Base-by-base conservation (phyloP, 2,888 invertebrate genomes). In the Acanthococcus lagerstroemiae region DNA sequence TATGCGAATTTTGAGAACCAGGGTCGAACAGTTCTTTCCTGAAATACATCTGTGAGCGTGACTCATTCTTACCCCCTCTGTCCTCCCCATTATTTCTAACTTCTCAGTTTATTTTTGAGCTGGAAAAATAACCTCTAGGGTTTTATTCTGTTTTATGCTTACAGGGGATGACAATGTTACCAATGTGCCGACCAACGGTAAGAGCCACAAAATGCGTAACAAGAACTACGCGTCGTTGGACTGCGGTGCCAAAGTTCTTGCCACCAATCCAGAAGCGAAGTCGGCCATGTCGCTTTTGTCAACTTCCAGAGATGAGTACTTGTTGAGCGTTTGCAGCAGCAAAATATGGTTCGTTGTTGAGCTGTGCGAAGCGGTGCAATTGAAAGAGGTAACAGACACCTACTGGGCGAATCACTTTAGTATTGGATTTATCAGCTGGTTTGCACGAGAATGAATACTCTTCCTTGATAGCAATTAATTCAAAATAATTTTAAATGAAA, bases 181-280 rank as follows among this genome's bases (percentile, higher is more conserved):
- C 4, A 66, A 66, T 19, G 37, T 57, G 3, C n/a, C 50, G 19
- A 21, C 19, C 22, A 66, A 57, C 25, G 57, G 46, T 19, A 57
- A 50, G 50, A 74, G 77, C 30, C 75, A 84, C 69, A 88, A 88
- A 75, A 76, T 87, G 70, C 82, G 88, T 68, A 85, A 88, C 71
- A 94, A 94, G 76, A 99, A 99, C 77, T 97, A 95, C 77, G 97
- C 97, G 1, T 92, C 95, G 0, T 87, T 88, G 4, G 95, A 94
- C 73, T 99, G 99, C 78, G 97, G 97, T 0, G 95, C 99, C 0
- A 99, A 99, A 80, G 84, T 99, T 27, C 85, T 95, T 2, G 88
- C 89, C 22, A 85, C 89, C 3, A 99, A 99, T 79, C 86, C 90
- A 0, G 97, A 96, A 78, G 88, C 96, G 0, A 85, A 87, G 69